phyloP scores from a whole-genome alignment of 2,113 vertebrate species.

The Embiotoca jacksoni region DNA sequence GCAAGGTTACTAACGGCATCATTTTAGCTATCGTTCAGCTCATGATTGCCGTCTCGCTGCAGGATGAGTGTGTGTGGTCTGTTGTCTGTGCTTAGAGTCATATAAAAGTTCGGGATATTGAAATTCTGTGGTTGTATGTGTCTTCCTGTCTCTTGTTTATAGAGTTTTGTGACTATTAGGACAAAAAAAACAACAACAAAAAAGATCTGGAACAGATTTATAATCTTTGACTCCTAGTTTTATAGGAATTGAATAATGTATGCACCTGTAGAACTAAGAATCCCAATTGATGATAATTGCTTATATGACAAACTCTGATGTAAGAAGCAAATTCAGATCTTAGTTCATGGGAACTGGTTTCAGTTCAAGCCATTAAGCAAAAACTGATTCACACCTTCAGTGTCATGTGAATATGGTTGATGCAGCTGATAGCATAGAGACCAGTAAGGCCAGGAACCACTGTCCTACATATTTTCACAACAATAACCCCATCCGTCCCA shows the following conservation, averaged over 20 bases:
- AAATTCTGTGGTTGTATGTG: conserved; percentile 46
- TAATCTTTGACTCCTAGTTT: not conserved
- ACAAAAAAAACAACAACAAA: not conserved
- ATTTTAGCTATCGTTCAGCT: conserved; percentile 60
- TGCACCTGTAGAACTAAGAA: no score
- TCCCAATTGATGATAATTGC: no score
- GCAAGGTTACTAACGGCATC: conserved; percentile 64
- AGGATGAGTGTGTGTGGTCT: conserved; percentile 68
- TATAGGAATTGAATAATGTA: no score
- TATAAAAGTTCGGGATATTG: conserved; percentile 42
- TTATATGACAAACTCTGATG: not conserved
- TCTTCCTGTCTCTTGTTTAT: conserved; percentile 60
- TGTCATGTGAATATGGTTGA: conserved; percentile 29
- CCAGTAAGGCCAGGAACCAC: conserved; percentile 16
- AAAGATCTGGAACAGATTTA: not conserved
- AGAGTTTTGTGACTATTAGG: conserved; percentile 18
- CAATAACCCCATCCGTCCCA: conserved; percentile 29
- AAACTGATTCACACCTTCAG: conserved; percentile 15
- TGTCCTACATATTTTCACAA: conserved; percentile 43
- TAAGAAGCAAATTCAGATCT: not conserved
- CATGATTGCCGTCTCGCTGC: conserved; percentile 57
- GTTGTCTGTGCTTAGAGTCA: conserved; percentile 53
- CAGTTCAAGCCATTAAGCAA: not conserved
- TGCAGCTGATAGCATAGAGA: conserved; percentile 28
- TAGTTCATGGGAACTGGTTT: not conserved